Conservation (phyloP, 92 coral and sea anemone genomes). For the Actinostola sp. region DNA sequence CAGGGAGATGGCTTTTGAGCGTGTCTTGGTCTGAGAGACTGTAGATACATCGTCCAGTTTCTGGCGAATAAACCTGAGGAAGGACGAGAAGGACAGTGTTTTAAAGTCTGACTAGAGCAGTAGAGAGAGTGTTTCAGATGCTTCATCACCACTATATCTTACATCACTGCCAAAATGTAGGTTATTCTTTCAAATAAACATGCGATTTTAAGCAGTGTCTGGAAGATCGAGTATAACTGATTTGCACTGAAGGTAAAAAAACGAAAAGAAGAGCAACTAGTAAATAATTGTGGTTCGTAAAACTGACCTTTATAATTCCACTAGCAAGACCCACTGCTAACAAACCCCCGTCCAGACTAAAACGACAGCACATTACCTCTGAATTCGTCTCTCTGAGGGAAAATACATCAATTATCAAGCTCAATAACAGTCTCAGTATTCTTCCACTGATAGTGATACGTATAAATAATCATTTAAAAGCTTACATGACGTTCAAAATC, state of each 20-base stretch:
- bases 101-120: background rate
- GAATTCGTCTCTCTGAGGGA: conserved; percentile 80
- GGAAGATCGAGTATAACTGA: background rate
- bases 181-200: no score
- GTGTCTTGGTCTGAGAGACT: conserved; percentile 94
- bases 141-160: background rate
- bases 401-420: background rate
- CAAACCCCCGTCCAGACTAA: conserved; percentile 82
- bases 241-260: background rate
- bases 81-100: no score
- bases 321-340: conserved; percentile 90
- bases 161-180: no score
- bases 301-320: conserved; percentile 83
- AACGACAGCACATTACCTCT: conserved; percentile 99
- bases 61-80: conserved; percentile 84
- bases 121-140: background rate
- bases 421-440: background rate
- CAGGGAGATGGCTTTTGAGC: conserved; percentile 79
- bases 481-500: conserved; percentile 71
- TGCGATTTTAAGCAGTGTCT: no score
- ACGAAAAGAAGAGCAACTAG: no score
- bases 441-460: background rate
- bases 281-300: no score
- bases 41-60: conserved; percentile 82
- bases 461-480: background rate